Conservation (phyloP, 2,797 vertebrate genomes). For the Lacerta agilis region DNA sequence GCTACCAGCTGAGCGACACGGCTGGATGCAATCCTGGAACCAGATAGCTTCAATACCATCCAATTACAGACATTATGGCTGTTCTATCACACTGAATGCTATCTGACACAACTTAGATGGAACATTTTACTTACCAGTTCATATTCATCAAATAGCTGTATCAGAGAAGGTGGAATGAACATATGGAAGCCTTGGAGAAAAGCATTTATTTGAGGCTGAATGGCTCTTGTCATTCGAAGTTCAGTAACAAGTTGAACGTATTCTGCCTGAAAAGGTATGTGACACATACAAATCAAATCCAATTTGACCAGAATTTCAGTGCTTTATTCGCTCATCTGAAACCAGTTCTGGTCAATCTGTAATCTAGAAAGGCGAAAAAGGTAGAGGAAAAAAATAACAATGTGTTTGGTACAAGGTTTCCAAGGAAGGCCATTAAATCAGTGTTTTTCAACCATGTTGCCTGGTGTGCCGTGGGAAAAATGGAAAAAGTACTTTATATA, state of each 20-base stretch:
- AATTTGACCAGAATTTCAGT: background rate
- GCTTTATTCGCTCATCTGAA: background rate
- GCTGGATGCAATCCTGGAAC: background rate
- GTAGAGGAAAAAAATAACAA: background rate
- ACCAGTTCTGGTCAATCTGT: background rate
- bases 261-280: constrained; percentile 83
- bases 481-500: too few relatives aligned
- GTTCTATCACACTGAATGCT: constrained; percentile 9
- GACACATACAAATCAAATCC: background rate
- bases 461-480: too few relatives aligned
- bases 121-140: constrained; percentile 88
- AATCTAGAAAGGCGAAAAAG: background rate
- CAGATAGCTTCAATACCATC: constrained; percentile 13
- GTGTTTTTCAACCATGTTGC: too few relatives aligned
- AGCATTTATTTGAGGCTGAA: constrained; percentile 98
- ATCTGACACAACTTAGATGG: background rate
- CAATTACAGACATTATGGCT: background rate
- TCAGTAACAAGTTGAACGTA: constrained; percentile 99
- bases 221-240: constrained; percentile 98
- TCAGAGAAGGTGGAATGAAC: constrained; percentile 95
- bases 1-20: too few relatives aligned
- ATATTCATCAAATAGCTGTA: constrained; percentile 98
- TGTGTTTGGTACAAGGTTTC: background rate
- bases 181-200: constrained; percentile 98
- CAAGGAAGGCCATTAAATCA: background rate